These are phyloP conservation scores for Gallinago jamesoni DNA, from an alignment of 2,113 vertebrate species.

Conservation along the genomic window DNA sequence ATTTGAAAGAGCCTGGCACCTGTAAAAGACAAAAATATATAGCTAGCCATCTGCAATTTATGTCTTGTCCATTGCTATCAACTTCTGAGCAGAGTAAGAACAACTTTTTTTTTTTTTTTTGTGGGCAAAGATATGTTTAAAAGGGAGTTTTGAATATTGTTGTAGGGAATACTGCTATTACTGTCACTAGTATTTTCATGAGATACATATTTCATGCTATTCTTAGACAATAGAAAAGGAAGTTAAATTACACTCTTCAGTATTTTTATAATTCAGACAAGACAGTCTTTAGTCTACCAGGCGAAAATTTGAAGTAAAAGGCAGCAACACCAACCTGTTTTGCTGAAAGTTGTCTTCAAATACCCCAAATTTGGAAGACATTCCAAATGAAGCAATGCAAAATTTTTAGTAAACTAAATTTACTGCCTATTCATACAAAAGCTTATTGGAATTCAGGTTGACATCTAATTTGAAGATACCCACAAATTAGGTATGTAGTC, in stretches of 20 bases:
- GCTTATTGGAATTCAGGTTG: background rate
- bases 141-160: background rate
- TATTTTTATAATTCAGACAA: background rate
- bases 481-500: background rate
- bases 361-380: background rate
- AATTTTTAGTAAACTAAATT: background rate
- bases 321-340: background rate
- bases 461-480: background rate
- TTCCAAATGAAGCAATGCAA: background rate
- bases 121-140: background rate
- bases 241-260: background rate
- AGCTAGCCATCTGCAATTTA: background rate
- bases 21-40: background rate
- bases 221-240: background rate
- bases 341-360: background rate
- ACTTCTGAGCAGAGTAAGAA: background rate
- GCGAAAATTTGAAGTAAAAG: background rate
- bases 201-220: background rate
- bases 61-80: background rate
- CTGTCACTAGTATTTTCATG: background rate
- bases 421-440: background rate
- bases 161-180: background rate
- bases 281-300: background rate
- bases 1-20: background rate
- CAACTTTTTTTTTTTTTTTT: background rate